Evolutionary conservation across 2,888 invertebrate species (phyloP), one percentile per base, ranked within the genome.

Genomic region (Protula sp.): DNA sequence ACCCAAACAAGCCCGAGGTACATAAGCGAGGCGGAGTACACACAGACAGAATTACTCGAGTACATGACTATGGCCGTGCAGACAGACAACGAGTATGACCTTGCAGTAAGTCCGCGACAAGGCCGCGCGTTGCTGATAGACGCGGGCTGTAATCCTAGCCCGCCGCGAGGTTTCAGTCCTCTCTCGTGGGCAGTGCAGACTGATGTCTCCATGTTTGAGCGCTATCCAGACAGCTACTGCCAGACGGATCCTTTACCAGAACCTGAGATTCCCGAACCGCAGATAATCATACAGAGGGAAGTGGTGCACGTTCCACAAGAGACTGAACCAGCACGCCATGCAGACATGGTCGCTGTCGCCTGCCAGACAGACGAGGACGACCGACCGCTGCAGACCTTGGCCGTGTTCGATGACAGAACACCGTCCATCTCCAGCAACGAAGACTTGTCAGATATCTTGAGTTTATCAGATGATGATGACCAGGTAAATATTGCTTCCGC

Each of bases 111-210:
- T 14, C 9, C 22, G 22, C 9, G 9, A 9, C 30, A 9, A 38
- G 38, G 5, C 9, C 30, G 38, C 5, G n/a, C 22, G 5, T 14
- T 22, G 14, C n/a, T 56, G 48, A 58, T 61, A 3, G 63, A 63
- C 22, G 59, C 63, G n/a, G 60, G 60, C 2, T 55, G 57, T 30
- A 58, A 58, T 26, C 55, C 63, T n/a, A 63, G 63, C 47, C 63
- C 63, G 14, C 63, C 63, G 9, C 47, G 52, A 54, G 45, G 50
- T 4, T 26, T 2, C 26, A 57, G 48, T 58, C 60, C 58, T n/a
- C 24, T 47, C 1, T 30, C 30, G 9, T 19, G 30, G 14, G 50
- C 9, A 22, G 50, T 5, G 14, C 5, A 24, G 5, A n/a, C 24
- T 50, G 50, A 50, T n/a, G 9, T 50, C 50, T n/a, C 19, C 24